phyloP scores from a whole-genome alignment of 2,797 vertebrate species.

The Hylomyscus alleni region DNA sequence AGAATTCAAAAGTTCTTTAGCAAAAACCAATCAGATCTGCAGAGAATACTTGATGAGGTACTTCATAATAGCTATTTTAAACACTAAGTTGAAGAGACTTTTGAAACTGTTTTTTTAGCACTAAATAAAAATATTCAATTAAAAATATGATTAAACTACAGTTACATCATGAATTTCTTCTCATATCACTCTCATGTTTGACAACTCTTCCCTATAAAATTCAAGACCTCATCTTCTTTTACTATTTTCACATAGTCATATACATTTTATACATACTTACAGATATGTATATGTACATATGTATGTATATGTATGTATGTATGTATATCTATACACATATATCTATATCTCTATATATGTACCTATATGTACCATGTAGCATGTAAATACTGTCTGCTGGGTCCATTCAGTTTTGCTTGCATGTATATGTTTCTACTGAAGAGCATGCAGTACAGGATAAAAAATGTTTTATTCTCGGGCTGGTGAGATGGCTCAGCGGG shows the following conservation, averaged over 20 bases:
- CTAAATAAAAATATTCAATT: not conserved
- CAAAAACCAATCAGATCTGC: too few species aligned
- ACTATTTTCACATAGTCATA: not conserved
- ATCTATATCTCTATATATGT: too few species aligned
- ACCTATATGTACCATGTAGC: not conserved
- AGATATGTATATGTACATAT: too few species aligned
- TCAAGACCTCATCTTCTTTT: not conserved
- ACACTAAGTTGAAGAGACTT: too few species aligned
- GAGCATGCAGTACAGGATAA: not conserved
- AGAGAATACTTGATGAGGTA: too few species aligned
- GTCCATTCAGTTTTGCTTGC: not conserved
- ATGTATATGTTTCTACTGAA: not conserved
- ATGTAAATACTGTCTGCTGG: not conserved
- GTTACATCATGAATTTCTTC: not conserved
- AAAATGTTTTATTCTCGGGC: not conserved
- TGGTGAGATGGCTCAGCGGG: too few species aligned
- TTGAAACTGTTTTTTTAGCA: not conserved
- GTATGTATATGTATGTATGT: too few species aligned
- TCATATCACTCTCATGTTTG: not conserved
- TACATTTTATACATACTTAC: not conserved
- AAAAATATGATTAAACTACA: not conserved
- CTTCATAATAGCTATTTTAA: too few species aligned
- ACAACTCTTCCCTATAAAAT: not conserved
- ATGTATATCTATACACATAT: too few species aligned
- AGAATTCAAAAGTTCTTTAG: not conserved